phyloP scores from a whole-genome alignment of 2,797 vertebrate species.

The Hippocampus kuda region DNA sequence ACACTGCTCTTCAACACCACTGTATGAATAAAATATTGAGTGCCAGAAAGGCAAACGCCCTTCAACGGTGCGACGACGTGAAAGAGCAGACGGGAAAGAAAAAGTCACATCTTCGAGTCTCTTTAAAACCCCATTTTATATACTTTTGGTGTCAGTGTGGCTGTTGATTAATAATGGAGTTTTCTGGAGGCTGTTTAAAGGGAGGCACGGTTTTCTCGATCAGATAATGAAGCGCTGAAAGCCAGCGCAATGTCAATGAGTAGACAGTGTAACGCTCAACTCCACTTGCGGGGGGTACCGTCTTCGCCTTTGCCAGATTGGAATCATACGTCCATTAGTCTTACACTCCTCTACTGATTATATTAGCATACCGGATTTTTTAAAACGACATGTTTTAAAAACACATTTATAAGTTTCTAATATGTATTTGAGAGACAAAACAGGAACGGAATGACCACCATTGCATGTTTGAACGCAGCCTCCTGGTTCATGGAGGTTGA shows the following conservation, averaged over 20 bases:
- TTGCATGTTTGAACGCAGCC: no score
- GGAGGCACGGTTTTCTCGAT: background rate
- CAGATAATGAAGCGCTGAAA: background rate
- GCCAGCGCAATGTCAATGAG: background rate
- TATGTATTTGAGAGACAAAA: no score
- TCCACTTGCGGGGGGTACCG: background rate
- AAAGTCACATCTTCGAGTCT: slow-evolving; percentile 4
- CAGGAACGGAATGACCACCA: no score
- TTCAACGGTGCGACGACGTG: slow-evolving; percentile 31
- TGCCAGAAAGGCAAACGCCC: slow-evolving; percentile 38
- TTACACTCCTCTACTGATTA: no score
- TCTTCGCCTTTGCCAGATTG: background rate
- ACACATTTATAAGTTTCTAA: no score
- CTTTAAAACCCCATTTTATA: background rate
- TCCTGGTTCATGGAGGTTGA: no score
- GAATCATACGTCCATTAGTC: background rate
- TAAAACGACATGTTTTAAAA: no score
- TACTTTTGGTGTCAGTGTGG: background rate
- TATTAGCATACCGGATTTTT: no score
- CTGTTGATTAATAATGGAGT: background rate
- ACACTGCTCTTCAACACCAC: slow-evolving; percentile 9
- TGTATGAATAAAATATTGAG: slow-evolving; percentile 58
- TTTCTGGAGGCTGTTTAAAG: background rate
- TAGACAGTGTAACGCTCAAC: background rate
- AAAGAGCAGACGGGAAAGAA: slow-evolving; percentile 24